Base-by-base conservation (phyloP, 2,888 invertebrate genomes). In the Eurytoma californica region DNA sequence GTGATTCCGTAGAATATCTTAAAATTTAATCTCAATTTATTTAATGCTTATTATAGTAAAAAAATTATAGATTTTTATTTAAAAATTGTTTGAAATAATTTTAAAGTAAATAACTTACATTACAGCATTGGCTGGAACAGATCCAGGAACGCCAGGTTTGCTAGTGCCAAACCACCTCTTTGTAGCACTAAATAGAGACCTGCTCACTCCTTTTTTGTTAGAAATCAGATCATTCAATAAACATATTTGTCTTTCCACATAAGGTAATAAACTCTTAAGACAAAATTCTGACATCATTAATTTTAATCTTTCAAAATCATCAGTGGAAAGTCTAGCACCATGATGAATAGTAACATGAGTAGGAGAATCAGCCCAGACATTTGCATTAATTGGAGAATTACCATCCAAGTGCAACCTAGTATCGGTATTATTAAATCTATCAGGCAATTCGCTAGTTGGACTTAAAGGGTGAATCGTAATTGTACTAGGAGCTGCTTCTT, bases 101-200 rank as follows among this genome's bases (percentile, higher is more conserved):
- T 66, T 20, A 63, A 77, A 51, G 13, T 57, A 70, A 53, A 39
- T n/a, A 69, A 39, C 94, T 92, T 92, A 97, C 97, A 97, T 95
- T 66, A 97, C 95, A 85, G 95, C 95, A 88, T 95, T 96, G 61
- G 94, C 93, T 68, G 94, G 93, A 79, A 94, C 93, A 18, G 91
- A 90, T 55, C 91, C 91, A 76, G 92, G 92, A 57, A 93, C 93
- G 12, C 96, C 96, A 3, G 96, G 95, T 90, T 97, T 97, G 85
- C 94, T 96, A 12, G 97, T 95, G 20, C 96, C 96, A 91, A 98
- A 98, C 96, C 97, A 97, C 84, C 98, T 93, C 91, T 97, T 98
- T 1, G 98, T 98, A 20, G 97, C 98, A 88, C 96, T 97, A 82
- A 99, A 93, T 82, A 99, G 91, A 0, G 98, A 97, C 87, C 97